These are phyloP conservation scores for Setophaga kirtlandii DNA, from an alignment of 2,113 vertebrate genomes.

Conservation along the genomic window DNA sequence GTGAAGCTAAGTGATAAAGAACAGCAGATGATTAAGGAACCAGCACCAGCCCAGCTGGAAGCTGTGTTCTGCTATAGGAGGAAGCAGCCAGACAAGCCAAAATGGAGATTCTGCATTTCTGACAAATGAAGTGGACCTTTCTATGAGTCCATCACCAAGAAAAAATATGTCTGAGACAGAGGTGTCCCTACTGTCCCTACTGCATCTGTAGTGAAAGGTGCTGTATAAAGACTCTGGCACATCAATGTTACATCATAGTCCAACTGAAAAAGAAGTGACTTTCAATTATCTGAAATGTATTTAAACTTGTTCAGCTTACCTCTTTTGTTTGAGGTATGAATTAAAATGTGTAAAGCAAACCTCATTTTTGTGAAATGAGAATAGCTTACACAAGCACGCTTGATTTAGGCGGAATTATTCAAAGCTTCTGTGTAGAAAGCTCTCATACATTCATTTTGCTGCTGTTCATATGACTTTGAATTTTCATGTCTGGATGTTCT, in stretches of 20 bases:
- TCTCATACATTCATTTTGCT: background rate
- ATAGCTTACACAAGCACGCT: background rate
- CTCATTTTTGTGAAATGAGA: background rate
- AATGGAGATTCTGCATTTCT: background rate
- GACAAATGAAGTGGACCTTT: background rate
- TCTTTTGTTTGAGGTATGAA: background rate
- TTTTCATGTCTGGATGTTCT: background rate
- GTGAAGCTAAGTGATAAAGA: background rate
- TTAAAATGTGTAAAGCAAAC: background rate
- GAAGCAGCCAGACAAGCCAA: background rate
- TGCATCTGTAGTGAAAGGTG: background rate
- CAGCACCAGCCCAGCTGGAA: background rate
- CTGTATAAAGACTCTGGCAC: background rate
- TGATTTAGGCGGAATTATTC: slow-evolving; percentile 13
- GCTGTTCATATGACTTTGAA: background rate
- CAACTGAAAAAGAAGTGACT: background rate
- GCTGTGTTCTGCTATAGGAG: background rate
- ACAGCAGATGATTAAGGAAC: background rate
- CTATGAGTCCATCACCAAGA: background rate
- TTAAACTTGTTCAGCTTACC: background rate
- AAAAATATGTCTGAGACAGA: background rate
- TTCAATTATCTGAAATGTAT: background rate
- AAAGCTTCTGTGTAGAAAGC: background rate
- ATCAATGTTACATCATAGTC: background rate
- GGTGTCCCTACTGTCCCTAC: background rate